Conservation (phyloP, 2,888 invertebrate genomes). For the Drosophila lutescens region DNA sequence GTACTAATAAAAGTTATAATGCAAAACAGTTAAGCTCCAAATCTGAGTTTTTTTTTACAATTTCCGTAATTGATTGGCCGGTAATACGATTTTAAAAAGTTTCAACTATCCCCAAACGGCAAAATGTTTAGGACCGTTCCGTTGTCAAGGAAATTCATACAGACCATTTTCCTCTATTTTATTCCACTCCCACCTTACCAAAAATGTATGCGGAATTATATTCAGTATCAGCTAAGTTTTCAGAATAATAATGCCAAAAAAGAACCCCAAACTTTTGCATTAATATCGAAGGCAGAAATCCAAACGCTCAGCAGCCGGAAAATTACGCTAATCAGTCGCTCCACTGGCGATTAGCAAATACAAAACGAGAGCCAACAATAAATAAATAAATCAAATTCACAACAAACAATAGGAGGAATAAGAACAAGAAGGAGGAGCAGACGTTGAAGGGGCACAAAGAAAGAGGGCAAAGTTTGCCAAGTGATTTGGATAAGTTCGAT, state of each 20-base stretch:
- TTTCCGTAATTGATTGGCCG: no score
- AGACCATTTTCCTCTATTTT: no score
- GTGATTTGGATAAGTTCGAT: conserved; percentile 70
- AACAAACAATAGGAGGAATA: conserved; percentile 29
- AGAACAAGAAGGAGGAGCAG: conserved; percentile 5
- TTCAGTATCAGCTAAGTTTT: conserved; percentile 22
- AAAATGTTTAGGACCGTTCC: no score
- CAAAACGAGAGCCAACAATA: conserved; percentile 57
- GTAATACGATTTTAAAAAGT: no score
- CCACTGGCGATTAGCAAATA: conserved; percentile 66
- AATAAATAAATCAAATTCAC: conserved; percentile 75
- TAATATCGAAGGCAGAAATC: conserved; percentile 29
- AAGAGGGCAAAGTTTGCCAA: conserved; percentile 50
- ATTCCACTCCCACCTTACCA: neutral
- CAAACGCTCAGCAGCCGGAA: conserved; percentile 56
- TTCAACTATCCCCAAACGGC: no score
- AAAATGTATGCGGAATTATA: neutral
- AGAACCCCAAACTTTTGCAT: conserved; percentile 14
- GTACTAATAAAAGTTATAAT: no score
- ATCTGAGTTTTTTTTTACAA: no score
- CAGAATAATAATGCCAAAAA: conserved; percentile 8
- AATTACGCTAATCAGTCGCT: conserved; percentile 75
- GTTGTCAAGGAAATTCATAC: no score
- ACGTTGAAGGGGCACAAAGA: conserved; percentile 1
- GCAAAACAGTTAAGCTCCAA: no score